These are phyloP conservation scores for Eudemis profundana DNA, from an alignment of 2,888 invertebrate species.

Conservation along the genomic window DNA sequence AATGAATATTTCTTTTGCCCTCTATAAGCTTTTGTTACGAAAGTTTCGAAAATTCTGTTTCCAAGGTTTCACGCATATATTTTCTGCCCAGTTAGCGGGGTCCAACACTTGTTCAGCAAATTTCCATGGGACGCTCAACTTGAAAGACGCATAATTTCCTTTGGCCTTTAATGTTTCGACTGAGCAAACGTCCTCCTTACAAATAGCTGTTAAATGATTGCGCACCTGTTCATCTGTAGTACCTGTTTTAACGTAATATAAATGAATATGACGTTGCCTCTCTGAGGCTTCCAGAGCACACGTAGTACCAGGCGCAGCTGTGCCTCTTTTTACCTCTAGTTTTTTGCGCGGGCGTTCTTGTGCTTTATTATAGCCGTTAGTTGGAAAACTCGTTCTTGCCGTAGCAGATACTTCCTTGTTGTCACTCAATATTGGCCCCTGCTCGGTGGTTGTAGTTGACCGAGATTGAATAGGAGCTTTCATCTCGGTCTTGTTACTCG, in stretches of 20 bases:
- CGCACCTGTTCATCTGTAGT: not conserved
- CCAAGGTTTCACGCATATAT: not conserved
- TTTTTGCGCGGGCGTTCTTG: not conserved
- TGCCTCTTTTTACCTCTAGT: not conserved
- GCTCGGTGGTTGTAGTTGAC: not conserved
- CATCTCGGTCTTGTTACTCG: not conserved
- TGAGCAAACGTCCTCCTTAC: not conserved
- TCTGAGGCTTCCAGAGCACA: not conserved
- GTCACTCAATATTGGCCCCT: no score
- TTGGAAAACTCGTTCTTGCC: not conserved
- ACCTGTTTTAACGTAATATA: not conserved
- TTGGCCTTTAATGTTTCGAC: not conserved
- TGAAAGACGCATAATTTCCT: conserved; percentile 6
- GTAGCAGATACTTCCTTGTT: no score
- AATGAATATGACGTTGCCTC: not conserved
- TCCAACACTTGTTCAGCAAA: not conserved
- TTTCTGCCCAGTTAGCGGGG: not conserved
- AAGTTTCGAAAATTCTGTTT: not conserved
- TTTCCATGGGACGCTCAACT: not conserved
- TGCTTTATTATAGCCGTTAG: not conserved
- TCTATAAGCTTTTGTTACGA: no score
- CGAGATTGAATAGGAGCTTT: not conserved
- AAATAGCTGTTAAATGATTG: not conserved
- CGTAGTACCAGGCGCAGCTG: not conserved
- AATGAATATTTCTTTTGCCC: no score